These are phyloP conservation scores for Altica lythri DNA, from an alignment of 2,888 invertebrate species.

Conservation along the genomic window DNA sequence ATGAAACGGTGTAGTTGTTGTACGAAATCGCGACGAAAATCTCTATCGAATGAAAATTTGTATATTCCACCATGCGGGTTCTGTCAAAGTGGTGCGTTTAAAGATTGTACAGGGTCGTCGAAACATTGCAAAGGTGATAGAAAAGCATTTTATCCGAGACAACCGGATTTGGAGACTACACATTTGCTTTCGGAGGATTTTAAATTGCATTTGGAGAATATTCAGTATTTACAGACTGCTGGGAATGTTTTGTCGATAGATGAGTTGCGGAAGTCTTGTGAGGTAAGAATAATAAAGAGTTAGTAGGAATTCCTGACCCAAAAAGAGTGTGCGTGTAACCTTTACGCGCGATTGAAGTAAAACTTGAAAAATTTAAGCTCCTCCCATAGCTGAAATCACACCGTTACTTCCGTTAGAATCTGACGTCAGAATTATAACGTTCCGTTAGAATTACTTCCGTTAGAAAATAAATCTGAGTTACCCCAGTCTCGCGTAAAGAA, in stretches of 20 bases:
- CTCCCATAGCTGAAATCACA: no score
- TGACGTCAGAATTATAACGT: no score
- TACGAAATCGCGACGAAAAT: slow-evolving; percentile 57
- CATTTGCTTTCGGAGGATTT: slow-evolving; percentile 74
- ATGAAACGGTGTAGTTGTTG: slow-evolving; percentile 46
- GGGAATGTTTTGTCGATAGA: slow-evolving; percentile 67
- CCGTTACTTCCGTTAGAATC: no score
- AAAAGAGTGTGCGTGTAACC: no score
- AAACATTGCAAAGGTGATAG: slow-evolving; percentile 49
- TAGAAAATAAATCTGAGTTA: no score
- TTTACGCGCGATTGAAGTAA: no score
- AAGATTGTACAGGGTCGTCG: slow-evolving; percentile 44
- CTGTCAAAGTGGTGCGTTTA: slow-evolving; percentile 54
- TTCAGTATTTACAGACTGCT: slow-evolving; percentile 74
- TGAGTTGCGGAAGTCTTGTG: slow-evolving; percentile 61
- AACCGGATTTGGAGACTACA: slow-evolving; percentile 63
- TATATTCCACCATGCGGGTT: slow-evolving; percentile 58
- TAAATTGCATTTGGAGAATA: slow-evolving; percentile 71
- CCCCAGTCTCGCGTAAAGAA: no score
- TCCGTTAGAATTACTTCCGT: no score
- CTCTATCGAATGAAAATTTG: slow-evolving; percentile 66
- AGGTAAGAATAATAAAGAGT: slow-evolving; percentile 45
- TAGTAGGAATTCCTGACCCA: no score
- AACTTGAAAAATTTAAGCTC: no score
- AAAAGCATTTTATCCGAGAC: slow-evolving; percentile 53